These are phyloP conservation scores for Araneus ventricosus DNA, from an alignment of 1,140 invertebrate species.

Conservation along the genomic window DNA sequence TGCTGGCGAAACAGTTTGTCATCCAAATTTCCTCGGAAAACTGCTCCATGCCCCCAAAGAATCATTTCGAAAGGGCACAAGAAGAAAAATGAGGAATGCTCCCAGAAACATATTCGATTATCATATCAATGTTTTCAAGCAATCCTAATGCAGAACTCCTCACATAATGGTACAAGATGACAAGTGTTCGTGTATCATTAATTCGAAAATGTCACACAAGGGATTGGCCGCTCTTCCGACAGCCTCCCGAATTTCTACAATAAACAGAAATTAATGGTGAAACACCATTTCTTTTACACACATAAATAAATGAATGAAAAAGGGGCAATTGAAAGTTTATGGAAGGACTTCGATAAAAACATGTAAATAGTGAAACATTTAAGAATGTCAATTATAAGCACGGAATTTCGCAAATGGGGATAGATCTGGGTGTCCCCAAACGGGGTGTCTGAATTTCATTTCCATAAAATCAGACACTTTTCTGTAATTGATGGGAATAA, in stretches of 20 bases:
- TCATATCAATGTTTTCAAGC: background rate
- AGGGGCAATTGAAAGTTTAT: background rate
- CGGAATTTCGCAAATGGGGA: too few species aligned
- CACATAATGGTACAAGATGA: background rate
- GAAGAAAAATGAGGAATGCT: background rate
- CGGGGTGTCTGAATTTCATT: too few species aligned
- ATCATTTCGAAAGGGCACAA: background rate
- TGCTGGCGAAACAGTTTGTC: too few species aligned
- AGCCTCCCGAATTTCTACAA: background rate
- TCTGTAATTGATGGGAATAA: too few species aligned
- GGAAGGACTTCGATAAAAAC: background rate
- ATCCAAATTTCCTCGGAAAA: background rate
- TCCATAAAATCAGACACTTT: too few species aligned
- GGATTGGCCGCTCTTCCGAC: background rate
- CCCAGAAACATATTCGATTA: background rate
- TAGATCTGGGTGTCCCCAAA: too few species aligned
- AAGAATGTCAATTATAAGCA: background rate
- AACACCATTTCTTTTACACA: too few species aligned
- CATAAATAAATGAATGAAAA: background rate
- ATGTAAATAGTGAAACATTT: background rate
- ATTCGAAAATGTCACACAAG: background rate
- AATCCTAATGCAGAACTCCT: background rate
- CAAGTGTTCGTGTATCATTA: background rate
- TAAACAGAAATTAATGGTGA: background rate
- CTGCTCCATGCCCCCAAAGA: background rate